Percentiles rank a stretch among this genome's conserved stretches.
These are phyloP conservation scores for Pseudorectes ferrugineus DNA, from an alignment of 2,113 vertebrate genomes.

Conservation along the genomic window DNA sequence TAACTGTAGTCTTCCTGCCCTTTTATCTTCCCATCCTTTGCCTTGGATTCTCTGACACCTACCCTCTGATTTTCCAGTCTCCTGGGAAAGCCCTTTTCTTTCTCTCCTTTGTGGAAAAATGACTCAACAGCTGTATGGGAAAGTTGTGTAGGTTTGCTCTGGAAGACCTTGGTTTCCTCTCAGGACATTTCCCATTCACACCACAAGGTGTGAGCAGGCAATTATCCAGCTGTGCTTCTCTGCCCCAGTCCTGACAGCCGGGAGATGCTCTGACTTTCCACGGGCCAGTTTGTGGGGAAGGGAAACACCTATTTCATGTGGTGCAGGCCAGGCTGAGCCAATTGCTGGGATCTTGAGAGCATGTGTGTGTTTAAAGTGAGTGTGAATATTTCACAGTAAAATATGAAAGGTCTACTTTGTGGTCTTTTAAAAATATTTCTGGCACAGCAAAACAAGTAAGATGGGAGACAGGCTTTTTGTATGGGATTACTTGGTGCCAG, in stretches of 20 bases:
- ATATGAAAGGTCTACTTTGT: constrained; percentile 33
- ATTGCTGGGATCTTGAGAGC: not conserved
- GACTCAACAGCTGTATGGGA: not conserved
- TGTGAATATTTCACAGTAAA: not conserved
- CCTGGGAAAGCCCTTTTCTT: not conserved
- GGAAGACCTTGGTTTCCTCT: not conserved
- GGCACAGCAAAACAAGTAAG: not conserved
- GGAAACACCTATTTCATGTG: not conserved
- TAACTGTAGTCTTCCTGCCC: not conserved
- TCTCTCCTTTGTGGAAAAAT: not conserved
- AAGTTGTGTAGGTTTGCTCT: not conserved
- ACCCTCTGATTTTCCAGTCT: not conserved
- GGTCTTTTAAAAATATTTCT: constrained; percentile 47
- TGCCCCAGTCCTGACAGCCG: not conserved
- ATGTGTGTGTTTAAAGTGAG: not conserved
- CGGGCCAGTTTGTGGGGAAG: not conserved
- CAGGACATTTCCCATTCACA: not conserved
- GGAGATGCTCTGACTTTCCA: not conserved
- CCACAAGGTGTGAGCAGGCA: not conserved
- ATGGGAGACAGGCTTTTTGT: constrained; percentile 23
- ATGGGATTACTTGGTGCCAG: constrained; percentile 21
- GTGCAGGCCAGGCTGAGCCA: not conserved
- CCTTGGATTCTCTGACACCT: not conserved
- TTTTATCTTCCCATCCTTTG: not conserved
- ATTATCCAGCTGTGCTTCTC: not conserved